phyloP scores from a whole-genome alignment of 2,797 vertebrate genomes.

The Chiloscyllium punctatum region DNA sequence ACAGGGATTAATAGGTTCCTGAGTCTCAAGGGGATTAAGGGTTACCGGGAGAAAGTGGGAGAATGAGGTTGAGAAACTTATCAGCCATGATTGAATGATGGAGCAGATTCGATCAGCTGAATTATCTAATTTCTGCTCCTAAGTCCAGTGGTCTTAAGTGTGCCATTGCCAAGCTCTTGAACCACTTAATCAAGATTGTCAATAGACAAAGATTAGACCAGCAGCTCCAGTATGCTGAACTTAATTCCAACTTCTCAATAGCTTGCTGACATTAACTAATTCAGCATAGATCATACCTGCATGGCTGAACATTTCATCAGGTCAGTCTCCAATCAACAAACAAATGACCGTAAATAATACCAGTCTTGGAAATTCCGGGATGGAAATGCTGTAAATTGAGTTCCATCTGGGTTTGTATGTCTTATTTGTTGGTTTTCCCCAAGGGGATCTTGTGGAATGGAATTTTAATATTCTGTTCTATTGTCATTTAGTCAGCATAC shows the following conservation, averaged over 20 bases:
- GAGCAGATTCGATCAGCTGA: no score
- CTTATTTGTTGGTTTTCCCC: background rate
- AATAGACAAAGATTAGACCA: background rate
- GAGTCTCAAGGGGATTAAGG: no score
- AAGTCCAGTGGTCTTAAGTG: no score
- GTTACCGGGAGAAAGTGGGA: no score
- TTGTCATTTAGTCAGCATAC: background rate
- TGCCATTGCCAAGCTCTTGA: no score
- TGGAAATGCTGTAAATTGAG: background rate
- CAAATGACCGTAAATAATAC: background rate
- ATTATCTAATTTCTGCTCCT: no score
- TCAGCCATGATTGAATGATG: no score
- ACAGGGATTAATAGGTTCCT: no score
- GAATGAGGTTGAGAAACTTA: no score
- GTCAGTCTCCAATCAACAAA: background rate
- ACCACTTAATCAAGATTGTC: background rate
- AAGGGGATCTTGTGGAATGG: background rate
- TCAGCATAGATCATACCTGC: background rate
- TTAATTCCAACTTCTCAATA: slow-evolving; percentile 12
- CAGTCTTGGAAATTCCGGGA: background rate
- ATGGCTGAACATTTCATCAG: background rate
- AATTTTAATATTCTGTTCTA: background rate
- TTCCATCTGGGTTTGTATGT: background rate
- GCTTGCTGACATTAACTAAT: slow-evolving; percentile 46
- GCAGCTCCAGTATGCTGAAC: background rate